Evolutionary conservation across 2,113 vertebrate genomes (phyloP).

Genomic region (Vulpes vulpes): DNA sequence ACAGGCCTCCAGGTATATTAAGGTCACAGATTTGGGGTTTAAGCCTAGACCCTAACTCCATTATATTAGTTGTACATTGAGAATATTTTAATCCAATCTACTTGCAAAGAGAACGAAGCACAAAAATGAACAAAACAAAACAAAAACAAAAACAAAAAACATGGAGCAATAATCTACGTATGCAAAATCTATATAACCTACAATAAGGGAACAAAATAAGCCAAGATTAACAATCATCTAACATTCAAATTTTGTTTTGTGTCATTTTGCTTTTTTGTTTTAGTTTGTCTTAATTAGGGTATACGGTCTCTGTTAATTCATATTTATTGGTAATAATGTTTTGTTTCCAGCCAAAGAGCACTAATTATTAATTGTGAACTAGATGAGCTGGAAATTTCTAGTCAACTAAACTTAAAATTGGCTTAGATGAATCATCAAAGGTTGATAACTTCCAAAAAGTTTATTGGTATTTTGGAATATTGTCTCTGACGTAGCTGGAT

Average conservation of each 20-base stretch:
- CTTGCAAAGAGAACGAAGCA: not conserved
- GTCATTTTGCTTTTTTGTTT: not conserved
- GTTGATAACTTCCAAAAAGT: not conserved
- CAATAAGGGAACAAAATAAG: not conserved
- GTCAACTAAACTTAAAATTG: not conserved
- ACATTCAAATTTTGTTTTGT: not conserved
- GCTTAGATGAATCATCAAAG: not conserved
- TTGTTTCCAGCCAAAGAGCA: not conserved
- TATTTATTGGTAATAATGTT: not conserved
- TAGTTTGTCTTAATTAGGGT: not conserved
- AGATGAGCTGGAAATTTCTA: not conserved
- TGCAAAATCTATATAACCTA: not conserved
- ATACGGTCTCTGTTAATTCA: not conserved
- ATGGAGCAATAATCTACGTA: not conserved
- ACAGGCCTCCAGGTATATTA: not conserved
- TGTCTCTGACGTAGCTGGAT: not conserved
- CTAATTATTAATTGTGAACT: not conserved
- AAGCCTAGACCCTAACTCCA: not conserved
- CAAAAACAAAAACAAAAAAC: not conserved
- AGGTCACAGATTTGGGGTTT: not conserved
- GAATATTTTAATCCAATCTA: not conserved
- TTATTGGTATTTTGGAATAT: not conserved
- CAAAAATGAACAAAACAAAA: not conserved
- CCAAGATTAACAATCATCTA: not conserved
- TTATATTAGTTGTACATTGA: not conserved